Evolutionary conservation across 2,888 invertebrate species (phyloP).

Genomic region (Hyalella azteca): DNA sequence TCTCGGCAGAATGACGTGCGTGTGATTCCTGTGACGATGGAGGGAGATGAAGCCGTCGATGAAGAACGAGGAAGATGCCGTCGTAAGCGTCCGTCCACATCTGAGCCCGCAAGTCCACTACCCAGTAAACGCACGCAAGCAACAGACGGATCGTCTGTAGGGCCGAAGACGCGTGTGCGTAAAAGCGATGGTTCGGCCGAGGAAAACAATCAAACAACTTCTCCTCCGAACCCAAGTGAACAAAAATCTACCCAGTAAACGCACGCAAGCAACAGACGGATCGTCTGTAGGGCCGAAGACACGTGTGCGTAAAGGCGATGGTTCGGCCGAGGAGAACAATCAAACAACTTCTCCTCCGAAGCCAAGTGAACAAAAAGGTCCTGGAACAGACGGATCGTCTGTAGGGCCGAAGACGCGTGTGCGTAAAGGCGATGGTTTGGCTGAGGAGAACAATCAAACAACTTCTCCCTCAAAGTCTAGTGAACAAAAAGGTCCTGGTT

Average conservation of each 20-base stretch:
- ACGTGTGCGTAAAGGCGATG: not conserved
- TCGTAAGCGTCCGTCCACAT: conserved; percentile 13
- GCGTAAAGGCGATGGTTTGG: not conserved
- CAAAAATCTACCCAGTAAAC: not conserved
- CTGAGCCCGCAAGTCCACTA: conserved; percentile 17
- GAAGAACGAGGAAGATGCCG: not conserved
- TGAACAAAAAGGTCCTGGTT: no score
- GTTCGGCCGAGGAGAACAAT: not conserved
- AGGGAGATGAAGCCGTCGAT: conserved; percentile 37
- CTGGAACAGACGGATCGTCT: not conserved
- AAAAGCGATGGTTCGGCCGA: not conserved
- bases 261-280: not conserved
- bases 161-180: not conserved
- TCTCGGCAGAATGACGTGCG: conserved; percentile 51
- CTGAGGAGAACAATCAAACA: not conserved
- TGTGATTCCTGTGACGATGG: conserved; percentile 53
- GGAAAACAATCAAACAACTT: not conserved
- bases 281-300: not conserved
- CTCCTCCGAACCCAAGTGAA: not conserved
- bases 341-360: not conserved
- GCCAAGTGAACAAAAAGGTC: no score
- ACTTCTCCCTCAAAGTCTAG: not conserved
- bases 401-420: not conserved
- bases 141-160: no score
- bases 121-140: not conserved